Evolutionary conservation across 2,797 vertebrate species (phyloP), one percentile per base, ranked within the genome.

Genomic region (Sardinella longiceps): DNA sequence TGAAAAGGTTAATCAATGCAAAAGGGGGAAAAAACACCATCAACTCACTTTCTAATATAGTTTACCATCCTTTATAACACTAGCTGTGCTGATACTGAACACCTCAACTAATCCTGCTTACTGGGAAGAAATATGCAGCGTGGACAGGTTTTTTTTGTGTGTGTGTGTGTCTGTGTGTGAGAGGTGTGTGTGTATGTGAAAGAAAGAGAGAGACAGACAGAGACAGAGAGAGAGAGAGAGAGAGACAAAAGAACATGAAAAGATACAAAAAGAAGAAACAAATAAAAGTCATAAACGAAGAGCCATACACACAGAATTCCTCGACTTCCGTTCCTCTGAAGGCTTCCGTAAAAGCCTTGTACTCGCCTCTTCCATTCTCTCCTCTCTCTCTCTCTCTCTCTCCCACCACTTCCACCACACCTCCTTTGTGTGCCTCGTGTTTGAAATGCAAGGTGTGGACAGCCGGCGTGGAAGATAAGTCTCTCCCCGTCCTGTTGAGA

Each of bases 1-100:
- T 77, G 74, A 48, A 85, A 83, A 83, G 30, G 48, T n/a, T 25
- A 84, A 83, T 43, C 74, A 46, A 50, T 85, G 81, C 66, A 80
- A 84, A 84, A n/a, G n/a, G 28, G 56, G 39, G 45, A 85, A 70
- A 37, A 66, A 14, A 56, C 60, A 30, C 18, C 60, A 30, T 25
- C 63, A 28, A 6, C 3, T 43, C 15, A 23, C 7, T 43, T 23
- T 77, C 11, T 25, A 28, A 33, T 66, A 30, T 39, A 20, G 4
- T 82, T n/a, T 82, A 39, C 46, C 51, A 53, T 53, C 18, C 51
- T 53, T 0, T 53, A 53, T 53, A 23, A 53, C 4, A 53, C 51
- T 70, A 11, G 60, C 4, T 66, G 28, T 33, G 28, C 66, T 20
- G 30, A 70, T 70, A 70, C 14, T 28, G 66, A 70, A 28, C 28